Conservation (phyloP, 2,888 invertebrate genomes). For the Stictocephala bisonia region DNA sequence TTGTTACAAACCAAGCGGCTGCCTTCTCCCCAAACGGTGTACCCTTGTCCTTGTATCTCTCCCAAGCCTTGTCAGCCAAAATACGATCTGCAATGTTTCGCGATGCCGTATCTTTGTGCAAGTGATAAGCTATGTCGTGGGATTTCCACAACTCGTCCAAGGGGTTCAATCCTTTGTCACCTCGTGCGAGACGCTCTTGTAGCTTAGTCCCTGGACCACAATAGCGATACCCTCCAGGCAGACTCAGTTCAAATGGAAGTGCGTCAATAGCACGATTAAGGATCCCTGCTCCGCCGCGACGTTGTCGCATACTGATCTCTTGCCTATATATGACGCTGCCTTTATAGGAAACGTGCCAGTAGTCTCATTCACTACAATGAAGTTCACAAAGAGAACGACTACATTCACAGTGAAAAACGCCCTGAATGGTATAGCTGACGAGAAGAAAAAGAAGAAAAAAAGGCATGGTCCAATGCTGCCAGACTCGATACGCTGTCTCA, state of each 20-base stretch:
- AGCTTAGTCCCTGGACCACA: slow-evolving; percentile 59
- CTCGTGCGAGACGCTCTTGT: slow-evolving; percentile 59
- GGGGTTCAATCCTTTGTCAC: slow-evolving; percentile 61
- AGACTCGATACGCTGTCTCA: slow-evolving; percentile 55
- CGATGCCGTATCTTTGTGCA: slow-evolving; percentile 48
- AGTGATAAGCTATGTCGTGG: slow-evolving; percentile 61
- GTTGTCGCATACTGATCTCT: background rate
- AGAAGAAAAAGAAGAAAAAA: background rate
- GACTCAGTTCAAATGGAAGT: background rate
- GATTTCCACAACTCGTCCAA: slow-evolving; percentile 61
- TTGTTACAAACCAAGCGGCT: slow-evolving; percentile 25
- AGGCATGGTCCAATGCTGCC: slow-evolving; percentile 49
- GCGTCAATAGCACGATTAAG: background rate
- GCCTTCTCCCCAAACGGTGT: slow-evolving; percentile 44
- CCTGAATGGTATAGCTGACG: background rate
- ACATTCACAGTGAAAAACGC: background rate
- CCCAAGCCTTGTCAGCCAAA: slow-evolving; percentile 52
- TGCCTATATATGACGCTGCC: background rate
- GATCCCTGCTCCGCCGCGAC: background rate
- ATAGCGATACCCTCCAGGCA: slow-evolving; percentile 48
- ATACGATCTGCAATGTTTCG: slow-evolving; percentile 48
- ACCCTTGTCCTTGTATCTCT: slow-evolving; percentile 47
- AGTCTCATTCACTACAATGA: background rate
- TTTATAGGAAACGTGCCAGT: background rate
- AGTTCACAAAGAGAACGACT: background rate